A percentile compares a stretch with the other conserved stretches of the same genome.
Evolutionary conservation across 2,797 vertebrate species (phyloP).

Genomic region (Scleropages formosus): DNA sequence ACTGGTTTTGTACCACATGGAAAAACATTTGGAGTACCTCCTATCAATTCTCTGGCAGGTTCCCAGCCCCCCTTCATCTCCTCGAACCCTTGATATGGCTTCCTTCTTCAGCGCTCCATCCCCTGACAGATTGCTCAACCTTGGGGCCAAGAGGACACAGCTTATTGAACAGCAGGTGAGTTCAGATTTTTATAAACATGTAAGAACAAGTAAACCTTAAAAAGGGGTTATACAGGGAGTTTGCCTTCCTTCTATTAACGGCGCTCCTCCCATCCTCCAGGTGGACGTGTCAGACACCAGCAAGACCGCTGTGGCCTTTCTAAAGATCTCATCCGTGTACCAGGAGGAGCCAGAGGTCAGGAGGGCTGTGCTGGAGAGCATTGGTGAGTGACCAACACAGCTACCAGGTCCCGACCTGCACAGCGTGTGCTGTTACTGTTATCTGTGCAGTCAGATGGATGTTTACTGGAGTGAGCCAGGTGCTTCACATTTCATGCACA

Average conservation of each 20-base stretch:
- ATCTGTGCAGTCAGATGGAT: too few relatives aligned
- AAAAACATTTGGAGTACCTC: too few relatives aligned
- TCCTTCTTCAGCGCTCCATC: conserved; percentile 90
- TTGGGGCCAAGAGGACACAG: conserved; percentile 79
- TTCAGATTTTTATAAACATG: not conserved
- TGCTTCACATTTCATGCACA: too few relatives aligned
- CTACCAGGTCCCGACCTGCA: too few relatives aligned
- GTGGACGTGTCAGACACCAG: conserved; percentile 80
- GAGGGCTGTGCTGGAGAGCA: conserved; percentile 67
- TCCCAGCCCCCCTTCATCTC: conserved; percentile 67
- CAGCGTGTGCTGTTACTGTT: too few relatives aligned
- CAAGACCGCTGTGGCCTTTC: conserved; percentile 81
- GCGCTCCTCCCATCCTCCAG: conserved; percentile 53
- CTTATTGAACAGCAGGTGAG: conserved; percentile 87
- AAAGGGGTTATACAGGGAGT: too few relatives aligned
- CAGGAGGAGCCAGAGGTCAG: conserved; percentile 82
- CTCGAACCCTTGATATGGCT: conserved; percentile 75
- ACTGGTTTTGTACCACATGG: too few relatives aligned
- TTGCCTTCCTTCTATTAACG: too few relatives aligned
- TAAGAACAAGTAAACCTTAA: not conserved
- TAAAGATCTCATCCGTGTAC: conserved; percentile 91
- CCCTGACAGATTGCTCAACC: conserved; percentile 85
- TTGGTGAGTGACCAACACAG: conserved; percentile 58
- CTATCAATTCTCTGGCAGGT: conserved; percentile 66
- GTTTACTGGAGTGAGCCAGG: too few relatives aligned